A percentile compares a stretch with the other conserved stretches of the same genome.
phyloP scores from a whole-genome alignment of 1,140 invertebrate species.

The Achroia grisella region DNA sequence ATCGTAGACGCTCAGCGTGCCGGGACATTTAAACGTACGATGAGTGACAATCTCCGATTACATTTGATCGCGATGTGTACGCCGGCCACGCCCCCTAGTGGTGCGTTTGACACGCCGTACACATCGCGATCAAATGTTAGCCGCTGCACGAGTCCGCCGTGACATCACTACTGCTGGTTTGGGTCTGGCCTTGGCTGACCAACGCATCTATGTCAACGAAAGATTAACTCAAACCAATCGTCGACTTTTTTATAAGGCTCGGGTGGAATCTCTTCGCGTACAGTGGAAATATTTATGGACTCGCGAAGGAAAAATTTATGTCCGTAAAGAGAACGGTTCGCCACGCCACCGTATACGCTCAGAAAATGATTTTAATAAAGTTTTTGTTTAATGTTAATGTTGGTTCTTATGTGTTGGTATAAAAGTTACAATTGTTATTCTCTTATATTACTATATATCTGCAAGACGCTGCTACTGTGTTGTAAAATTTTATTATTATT shows the following conservation, averaged over 20 bases:
- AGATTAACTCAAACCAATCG: constrained; percentile 1
- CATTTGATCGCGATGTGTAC: too few species aligned
- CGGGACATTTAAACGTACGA: background rate
- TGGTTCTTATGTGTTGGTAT: background rate
- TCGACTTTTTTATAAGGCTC: background rate
- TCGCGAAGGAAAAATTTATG: constrained; percentile 1
- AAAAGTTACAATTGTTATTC: too few species aligned
- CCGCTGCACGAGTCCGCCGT: background rate
- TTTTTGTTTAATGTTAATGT: constrained; percentile 3
- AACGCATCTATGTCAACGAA: constrained; percentile 4
- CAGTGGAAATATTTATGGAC: constrained; percentile 7
- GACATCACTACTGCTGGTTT: constrained; percentile 2
- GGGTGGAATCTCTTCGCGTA: background rate
- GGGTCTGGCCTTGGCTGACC: background rate
- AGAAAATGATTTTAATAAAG: background rate
- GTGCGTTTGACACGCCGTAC: constrained; percentile 2
- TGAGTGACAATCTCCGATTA: too few species aligned
- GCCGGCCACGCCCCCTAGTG: constrained; percentile 2
- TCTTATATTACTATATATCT: too few species aligned
- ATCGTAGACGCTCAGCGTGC: background rate
- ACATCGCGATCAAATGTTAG: background rate
- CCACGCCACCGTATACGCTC: background rate
- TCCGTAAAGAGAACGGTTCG: background rate
- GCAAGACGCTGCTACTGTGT: too few species aligned
- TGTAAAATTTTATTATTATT: too few species aligned